phyloP scores from a whole-genome alignment of 1,140 invertebrate species.

The Drosophila navojoa region DNA sequence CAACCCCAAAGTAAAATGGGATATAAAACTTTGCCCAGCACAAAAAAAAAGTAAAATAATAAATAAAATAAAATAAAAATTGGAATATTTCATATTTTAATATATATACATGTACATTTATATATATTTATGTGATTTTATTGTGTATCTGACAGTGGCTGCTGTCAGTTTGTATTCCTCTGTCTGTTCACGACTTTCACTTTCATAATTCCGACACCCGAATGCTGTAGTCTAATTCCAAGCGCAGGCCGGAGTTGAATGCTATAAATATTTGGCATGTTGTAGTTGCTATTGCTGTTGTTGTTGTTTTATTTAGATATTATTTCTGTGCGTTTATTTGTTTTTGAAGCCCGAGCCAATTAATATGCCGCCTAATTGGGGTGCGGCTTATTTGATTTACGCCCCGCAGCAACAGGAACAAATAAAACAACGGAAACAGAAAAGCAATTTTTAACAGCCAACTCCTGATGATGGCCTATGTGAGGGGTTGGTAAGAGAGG shows the following conservation, averaged over 20 bases:
- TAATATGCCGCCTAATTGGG: slow-evolving; percentile 63
- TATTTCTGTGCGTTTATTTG: slow-evolving; percentile 15
- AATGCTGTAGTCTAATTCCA: slow-evolving; percentile 69
- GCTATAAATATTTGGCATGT: slow-evolving; percentile 42
- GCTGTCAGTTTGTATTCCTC: slow-evolving; percentile 18
- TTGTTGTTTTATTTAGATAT: slow-evolving; percentile 8
- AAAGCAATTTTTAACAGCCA: slow-evolving; percentile 13
- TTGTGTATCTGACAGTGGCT: slow-evolving; percentile 27
- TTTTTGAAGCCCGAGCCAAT: slow-evolving; percentile 36
- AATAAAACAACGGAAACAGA: neutral
- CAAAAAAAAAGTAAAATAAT: neutral
- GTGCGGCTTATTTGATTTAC: slow-evolving; percentile 67
- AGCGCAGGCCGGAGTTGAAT: slow-evolving; percentile 50
- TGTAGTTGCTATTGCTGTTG: neutral
- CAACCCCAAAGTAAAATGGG: slow-evolving; percentile 1
- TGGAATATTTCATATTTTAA: neutral
- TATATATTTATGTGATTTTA: slow-evolving; percentile 66
- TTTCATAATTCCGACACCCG: slow-evolving; percentile 70
- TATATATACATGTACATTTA: neutral
- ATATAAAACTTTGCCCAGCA: neutral
- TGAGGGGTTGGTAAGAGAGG: slow-evolving; percentile 7
- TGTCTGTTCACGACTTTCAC: slow-evolving; percentile 49
- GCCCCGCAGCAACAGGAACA: slow-evolving; percentile 22
- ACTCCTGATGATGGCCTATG: slow-evolving; percentile 1
- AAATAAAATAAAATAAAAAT: neutral